These are phyloP conservation scores for Acheta domesticus DNA, from an alignment of 2,888 invertebrate genomes.

Conservation along the genomic window DNA sequence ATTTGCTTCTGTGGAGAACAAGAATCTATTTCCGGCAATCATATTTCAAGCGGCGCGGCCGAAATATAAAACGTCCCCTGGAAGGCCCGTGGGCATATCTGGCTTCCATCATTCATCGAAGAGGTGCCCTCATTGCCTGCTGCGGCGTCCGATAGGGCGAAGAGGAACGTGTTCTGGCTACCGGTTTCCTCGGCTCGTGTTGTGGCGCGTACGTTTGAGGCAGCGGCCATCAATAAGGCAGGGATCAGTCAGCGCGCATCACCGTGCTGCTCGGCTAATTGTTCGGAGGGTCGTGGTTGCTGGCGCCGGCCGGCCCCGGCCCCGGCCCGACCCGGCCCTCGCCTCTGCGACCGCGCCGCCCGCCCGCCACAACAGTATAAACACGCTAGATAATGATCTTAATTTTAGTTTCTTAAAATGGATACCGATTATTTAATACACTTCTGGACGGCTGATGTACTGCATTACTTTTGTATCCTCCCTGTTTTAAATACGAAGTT, in stretches of 20 bases:
- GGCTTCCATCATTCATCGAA: not conserved
- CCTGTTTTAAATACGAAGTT: conserved; percentile 18
- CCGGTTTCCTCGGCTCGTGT: not conserved
- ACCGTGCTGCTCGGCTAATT: not conserved
- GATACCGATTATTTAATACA: conserved; percentile 18
- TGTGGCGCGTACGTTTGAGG: not conserved
- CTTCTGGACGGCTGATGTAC: conserved; percentile 10
- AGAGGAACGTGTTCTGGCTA: not conserved
- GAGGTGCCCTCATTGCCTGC: not conserved
- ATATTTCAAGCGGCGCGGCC: too few species aligned
- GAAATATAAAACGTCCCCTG: too few species aligned
- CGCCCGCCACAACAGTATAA: not conserved
- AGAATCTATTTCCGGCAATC: too few species aligned
- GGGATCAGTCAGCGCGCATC: not conserved
- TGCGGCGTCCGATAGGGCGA: not conserved
- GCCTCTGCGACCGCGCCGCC: too few species aligned
- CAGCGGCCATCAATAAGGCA: not conserved
- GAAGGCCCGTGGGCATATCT: too few species aligned
- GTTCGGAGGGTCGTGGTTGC: not conserved
- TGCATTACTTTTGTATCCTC: conserved; percentile 10
- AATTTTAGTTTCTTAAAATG: conserved; percentile 18
- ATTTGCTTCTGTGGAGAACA: too few species aligned
- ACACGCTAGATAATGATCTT: conserved; percentile 8
- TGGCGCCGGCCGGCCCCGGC: not conserved
- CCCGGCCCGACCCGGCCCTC: not conserved